Evolutionary conservation across 2,113 vertebrate species (phyloP).

Genomic region (Marcusenius ussheri): DNA sequence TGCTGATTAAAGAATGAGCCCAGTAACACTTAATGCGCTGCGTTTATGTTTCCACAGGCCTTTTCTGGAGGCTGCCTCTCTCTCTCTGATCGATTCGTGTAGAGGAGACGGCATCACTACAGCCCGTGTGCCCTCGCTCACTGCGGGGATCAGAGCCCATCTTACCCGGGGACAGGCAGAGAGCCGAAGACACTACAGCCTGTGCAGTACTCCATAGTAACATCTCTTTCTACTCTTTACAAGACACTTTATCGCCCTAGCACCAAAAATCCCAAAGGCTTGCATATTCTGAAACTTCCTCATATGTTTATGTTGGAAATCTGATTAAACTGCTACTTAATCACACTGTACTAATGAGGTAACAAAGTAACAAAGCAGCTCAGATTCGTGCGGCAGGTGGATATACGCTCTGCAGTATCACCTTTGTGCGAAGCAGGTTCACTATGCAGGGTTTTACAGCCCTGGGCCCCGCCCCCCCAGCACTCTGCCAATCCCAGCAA

Average conservation of each 20-base stretch:
- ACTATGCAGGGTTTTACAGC: neutral
- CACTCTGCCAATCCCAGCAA: neutral
- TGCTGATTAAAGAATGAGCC: neutral
- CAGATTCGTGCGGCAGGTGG: neutral
- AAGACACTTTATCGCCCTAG: neutral
- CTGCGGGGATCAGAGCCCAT: slow-evolving; percentile 28
- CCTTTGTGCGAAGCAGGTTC: neutral
- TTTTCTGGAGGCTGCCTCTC: neutral
- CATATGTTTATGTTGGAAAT: neutral
- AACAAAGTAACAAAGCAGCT: neutral
- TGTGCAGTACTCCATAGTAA: neutral
- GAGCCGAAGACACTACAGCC: slow-evolving; percentile 1
- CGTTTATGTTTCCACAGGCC: neutral
- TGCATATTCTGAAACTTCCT: neutral
- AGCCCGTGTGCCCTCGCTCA: slow-evolving; percentile 28
- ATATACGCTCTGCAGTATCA: neutral
- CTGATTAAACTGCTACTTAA: neutral
- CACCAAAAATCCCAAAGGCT: neutral
- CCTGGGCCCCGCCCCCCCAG: neutral
- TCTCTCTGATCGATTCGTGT: slow-evolving; percentile 32
- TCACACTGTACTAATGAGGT: neutral
- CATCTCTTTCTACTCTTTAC: too few species aligned
- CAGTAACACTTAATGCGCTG: neutral
- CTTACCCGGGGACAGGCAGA: slow-evolving; percentile 1
- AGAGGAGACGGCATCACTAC: slow-evolving; percentile 23